phyloP scores from a whole-genome alignment of 2,888 invertebrate genomes.

The Halocaridina rubra region DNA sequence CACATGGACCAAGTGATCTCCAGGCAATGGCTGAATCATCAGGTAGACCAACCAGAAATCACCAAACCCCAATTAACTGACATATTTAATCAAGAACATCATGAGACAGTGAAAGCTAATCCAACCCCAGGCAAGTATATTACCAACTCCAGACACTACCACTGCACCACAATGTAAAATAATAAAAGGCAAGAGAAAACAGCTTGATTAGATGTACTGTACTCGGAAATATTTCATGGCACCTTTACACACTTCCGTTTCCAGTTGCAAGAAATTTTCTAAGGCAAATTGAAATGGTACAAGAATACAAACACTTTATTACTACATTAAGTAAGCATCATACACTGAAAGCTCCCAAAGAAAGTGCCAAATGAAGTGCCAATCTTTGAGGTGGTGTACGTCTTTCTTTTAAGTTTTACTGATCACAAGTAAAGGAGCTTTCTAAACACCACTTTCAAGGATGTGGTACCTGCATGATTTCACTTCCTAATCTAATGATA shows the following conservation, averaged over 20 bases:
- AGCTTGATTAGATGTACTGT: not conserved
- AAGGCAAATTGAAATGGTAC: slow-evolving; percentile 25
- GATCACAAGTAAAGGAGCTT: not conserved
- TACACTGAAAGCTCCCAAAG: slow-evolving; percentile 14
- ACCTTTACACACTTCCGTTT: not conserved
- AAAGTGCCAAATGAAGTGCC: not conserved
- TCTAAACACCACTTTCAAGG: not conserved
- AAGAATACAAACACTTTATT: slow-evolving; percentile 44
- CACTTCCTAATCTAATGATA: slow-evolving; percentile 9
- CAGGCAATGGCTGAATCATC: too few relatives aligned
- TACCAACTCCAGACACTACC: too few relatives aligned
- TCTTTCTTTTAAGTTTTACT: not conserved
- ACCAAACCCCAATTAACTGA: too few relatives aligned
- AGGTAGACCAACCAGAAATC: too few relatives aligned
- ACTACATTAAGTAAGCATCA: slow-evolving; percentile 42
- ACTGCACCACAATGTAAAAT: not conserved
- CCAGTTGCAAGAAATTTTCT: not conserved
- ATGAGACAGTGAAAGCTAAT: too few relatives aligned
- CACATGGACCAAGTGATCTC: too few relatives aligned
- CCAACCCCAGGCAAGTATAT: too few relatives aligned
- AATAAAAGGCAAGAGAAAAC: not conserved
- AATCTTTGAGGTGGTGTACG: not conserved
- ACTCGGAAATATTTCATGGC: not conserved
- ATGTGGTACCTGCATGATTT: not conserved
- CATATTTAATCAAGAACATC: not conserved